Evolutionary conservation across 2,113 vertebrate genomes (phyloP).

Genomic region (Hucho hucho): DNA sequence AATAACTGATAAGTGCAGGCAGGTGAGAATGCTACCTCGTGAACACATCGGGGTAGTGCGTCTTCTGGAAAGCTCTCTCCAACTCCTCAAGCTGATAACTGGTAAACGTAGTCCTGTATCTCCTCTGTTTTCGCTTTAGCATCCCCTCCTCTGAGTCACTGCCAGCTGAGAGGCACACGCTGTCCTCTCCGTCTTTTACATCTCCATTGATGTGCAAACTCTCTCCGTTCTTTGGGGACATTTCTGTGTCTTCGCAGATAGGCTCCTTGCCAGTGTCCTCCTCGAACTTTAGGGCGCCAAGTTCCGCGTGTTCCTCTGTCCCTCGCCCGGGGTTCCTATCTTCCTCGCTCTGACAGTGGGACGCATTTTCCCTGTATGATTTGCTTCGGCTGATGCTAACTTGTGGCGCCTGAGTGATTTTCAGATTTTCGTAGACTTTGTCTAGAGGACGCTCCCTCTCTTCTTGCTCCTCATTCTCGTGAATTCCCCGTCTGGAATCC

Average conservation of each 20-base stretch:
- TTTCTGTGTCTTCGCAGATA: constrained; percentile 60
- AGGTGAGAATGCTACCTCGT: constrained; percentile 72
- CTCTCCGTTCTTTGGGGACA: constrained; percentile 71
- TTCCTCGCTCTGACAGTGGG: constrained; percentile 43
- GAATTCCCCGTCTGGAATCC: constrained; percentile 21
- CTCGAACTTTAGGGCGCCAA: constrained; percentile 66
- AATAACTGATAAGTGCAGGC: background rate
- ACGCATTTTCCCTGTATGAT: constrained; percentile 78
- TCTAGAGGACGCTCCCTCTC: constrained; percentile 16
- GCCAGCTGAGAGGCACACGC: constrained; percentile 83
- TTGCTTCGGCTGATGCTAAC: constrained; percentile 83
- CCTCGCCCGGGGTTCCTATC: constrained; percentile 32
- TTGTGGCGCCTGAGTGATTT: constrained; percentile 81
- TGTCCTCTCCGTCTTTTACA: constrained; percentile 83
- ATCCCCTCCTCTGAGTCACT: constrained; percentile 86
- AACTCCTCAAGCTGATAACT: constrained; percentile 89
- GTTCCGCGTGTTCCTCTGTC: constrained; percentile 69
- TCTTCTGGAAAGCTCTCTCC: constrained; percentile 89
- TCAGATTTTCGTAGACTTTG: constrained; percentile 48
- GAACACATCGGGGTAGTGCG: constrained; percentile 89
- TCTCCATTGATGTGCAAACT: constrained; percentile 72
- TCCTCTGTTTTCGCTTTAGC: constrained; percentile 86
- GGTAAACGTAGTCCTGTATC: constrained; percentile 89
- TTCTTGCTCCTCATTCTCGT: constrained; percentile 23
- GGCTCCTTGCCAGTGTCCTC: constrained; percentile 71